Evolutionary conservation across 2,888 invertebrate genomes (phyloP).

Genomic region (Caenorhabditis sp.): DNA sequence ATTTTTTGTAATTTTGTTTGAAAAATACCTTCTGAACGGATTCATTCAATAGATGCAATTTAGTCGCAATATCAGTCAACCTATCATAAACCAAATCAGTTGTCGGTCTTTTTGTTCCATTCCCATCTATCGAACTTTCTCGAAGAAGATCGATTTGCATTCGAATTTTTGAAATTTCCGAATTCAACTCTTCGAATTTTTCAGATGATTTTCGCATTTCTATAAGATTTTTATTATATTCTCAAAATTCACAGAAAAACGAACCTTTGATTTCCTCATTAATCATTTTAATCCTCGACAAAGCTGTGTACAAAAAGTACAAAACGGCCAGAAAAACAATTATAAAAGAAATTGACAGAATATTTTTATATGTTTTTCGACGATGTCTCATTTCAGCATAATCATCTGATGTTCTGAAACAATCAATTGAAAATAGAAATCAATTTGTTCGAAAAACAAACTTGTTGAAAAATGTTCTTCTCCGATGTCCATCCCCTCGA

Average conservation of each 20-base stretch:
- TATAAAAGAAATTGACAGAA: slow-evolving; percentile 18
- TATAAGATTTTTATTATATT: background rate
- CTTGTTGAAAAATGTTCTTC: background rate
- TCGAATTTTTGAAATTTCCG: slow-evolving; percentile 21
- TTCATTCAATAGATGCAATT: slow-evolving; percentile 22
- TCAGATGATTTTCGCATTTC: slow-evolving; percentile 13
- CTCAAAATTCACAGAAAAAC: background rate
- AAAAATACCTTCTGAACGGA: slow-evolving; percentile 16
- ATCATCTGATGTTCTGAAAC: slow-evolving; percentile 15
- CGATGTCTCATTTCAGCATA: slow-evolving; percentile 34
- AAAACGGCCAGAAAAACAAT: slow-evolving; percentile 23
- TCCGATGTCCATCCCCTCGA: slow-evolving; percentile 8
- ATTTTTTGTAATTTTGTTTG: background rate
- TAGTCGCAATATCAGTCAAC: slow-evolving; percentile 24
- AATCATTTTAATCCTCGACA: slow-evolving; percentile 16
- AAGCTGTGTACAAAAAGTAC: slow-evolving; percentile 31
- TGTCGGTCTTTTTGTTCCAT: slow-evolving; percentile 13
- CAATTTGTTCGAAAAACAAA: background rate
- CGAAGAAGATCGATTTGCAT: slow-evolving; percentile 28
- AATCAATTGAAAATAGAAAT: too few species aligned
- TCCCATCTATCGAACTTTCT: slow-evolving; percentile 12
- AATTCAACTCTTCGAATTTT: slow-evolving; percentile 15
- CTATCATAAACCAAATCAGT: slow-evolving; percentile 36
- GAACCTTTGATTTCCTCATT: slow-evolving; percentile 26
- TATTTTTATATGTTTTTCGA: slow-evolving; percentile 31